These are phyloP conservation scores for Mycetomoellerius zeteki DNA, from an alignment of 1,140 invertebrate species.

Conservation along the genomic window DNA sequence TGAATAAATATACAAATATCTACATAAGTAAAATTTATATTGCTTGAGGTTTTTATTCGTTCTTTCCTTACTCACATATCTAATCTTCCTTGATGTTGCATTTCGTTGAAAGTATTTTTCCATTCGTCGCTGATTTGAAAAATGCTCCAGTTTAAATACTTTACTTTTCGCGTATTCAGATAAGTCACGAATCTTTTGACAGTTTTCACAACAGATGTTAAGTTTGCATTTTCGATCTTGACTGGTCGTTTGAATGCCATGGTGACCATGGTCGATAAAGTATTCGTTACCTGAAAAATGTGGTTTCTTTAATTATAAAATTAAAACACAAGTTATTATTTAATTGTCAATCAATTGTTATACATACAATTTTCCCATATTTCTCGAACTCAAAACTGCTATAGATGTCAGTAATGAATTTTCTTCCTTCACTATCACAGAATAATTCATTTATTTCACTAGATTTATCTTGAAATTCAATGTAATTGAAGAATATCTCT, in stretches of 20 bases:
- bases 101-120: slow-evolving; percentile 77
- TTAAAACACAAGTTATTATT: background rate
- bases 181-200: slow-evolving; percentile 76
- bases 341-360: background rate
- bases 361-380: slow-evolving; percentile 86
- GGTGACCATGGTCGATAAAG: slow-evolving; percentile 77
- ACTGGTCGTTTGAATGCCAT: slow-evolving; percentile 76
- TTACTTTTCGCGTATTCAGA: slow-evolving; percentile 68
- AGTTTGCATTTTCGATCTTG: slow-evolving; percentile 76
- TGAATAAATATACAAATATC: background rate
- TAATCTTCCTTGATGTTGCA: slow-evolving; percentile 73
- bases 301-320: background rate
- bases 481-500: slow-evolving; percentile 85
- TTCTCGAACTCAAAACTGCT: slow-evolving; percentile 86
- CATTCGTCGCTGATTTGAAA: slow-evolving; percentile 76
- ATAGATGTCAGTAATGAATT: slow-evolving; percentile 86
- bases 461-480: slow-evolving; percentile 76
- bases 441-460: slow-evolving; percentile 81
- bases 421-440: slow-evolving; percentile 86
- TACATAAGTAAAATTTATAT: background rate
- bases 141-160: slow-evolving; percentile 72
- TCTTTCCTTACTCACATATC: slow-evolving; percentile 76
- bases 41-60: background rate
- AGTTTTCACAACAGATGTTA: slow-evolving; percentile 77
- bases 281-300: slow-evolving; percentile 76